Evolutionary conservation across 2,888 invertebrate species (phyloP).

Genomic region (Pollenia labialis): DNA sequence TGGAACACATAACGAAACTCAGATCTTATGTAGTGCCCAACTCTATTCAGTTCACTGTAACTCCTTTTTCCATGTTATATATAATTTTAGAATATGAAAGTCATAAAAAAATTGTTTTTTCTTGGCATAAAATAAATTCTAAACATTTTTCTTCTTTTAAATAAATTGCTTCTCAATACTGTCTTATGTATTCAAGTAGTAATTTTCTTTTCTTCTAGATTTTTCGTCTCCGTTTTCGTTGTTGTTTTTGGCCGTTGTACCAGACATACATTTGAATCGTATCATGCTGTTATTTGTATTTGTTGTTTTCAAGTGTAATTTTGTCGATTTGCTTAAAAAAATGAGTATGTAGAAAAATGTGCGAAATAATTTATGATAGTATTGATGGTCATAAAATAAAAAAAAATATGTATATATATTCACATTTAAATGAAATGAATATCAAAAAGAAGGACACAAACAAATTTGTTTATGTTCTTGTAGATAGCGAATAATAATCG

Average conservation of each 20-base stretch:
- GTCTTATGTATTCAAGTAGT: slow-evolving; percentile 30
- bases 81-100: neutral
- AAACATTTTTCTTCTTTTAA: neutral
- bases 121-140: slow-evolving; percentile 30
- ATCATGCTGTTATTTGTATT: neutral
- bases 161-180: neutral
- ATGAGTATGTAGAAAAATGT: neutral
- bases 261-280: neutral
- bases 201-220: neutral
- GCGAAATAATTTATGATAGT: slow-evolving; percentile 10
- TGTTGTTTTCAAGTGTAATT: neutral
- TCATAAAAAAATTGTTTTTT: slow-evolving; percentile 1
- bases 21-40: too few species aligned
- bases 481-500: neutral
- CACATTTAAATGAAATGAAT: neutral
- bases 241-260: neutral
- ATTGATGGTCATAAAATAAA: slow-evolving; percentile 35
- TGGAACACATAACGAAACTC: too few species aligned
- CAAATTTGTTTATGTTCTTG: neutral
- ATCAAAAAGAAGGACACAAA: neutral
- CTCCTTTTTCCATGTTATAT: neutral
- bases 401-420: neutral
- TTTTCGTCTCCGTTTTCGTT: neutral
- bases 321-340: slow-evolving; percentile 1
- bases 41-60: neutral